Evolutionary conservation across 2,888 invertebrate genomes (phyloP), one percentile per base, ranked within the genome.

Genomic region (Macaria liturata): DNA sequence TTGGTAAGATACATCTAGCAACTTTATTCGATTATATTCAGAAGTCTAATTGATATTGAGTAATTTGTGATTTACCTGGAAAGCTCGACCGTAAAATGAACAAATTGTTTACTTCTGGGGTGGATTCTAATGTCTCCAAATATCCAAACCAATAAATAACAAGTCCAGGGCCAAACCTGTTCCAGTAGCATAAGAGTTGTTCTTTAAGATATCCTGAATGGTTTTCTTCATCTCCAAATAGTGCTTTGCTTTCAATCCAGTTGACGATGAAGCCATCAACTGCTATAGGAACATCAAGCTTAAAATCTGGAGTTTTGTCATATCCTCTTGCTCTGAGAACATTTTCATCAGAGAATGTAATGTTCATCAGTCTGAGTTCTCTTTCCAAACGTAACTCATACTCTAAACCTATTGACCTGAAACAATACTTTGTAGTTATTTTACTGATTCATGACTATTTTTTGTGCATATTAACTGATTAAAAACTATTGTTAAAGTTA

Each of bases 81-180:
- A 94, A 94, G 66, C 81, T 82, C 9, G 92, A 91, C 4, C 93
- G 81, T 49, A 94, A 84, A 54, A 93, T 92, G 62, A 94, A 92
- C 77, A 93, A 92, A 66, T 91, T 93, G 49, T 94, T 93, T 65
- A 95, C 94, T 76, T 94, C 94, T 9, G 95, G 95, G 59, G 95
- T 93, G 64, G 92, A 83, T 69, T 95, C 94, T 71, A 94, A 86
- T 37, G 95, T 93, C 82, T 96, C 95, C 9, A 96, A 81, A 80
- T 94, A 98, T 9, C 98, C 98, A 92, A 98, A 97, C 98, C 98
- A 98, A 83, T 98, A 98, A 68, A 98, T 98, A 0, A 98, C 97
- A 68, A 98, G 92, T 0, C 98, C 98, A 39, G 98, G 95, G 2
- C 98, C 98, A 93, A 98, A 98, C 76, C 98, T 95, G 81, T 98